Evolutionary conservation across 2,888 invertebrate species (phyloP).

Genomic region (Abscondita cerata): DNA sequence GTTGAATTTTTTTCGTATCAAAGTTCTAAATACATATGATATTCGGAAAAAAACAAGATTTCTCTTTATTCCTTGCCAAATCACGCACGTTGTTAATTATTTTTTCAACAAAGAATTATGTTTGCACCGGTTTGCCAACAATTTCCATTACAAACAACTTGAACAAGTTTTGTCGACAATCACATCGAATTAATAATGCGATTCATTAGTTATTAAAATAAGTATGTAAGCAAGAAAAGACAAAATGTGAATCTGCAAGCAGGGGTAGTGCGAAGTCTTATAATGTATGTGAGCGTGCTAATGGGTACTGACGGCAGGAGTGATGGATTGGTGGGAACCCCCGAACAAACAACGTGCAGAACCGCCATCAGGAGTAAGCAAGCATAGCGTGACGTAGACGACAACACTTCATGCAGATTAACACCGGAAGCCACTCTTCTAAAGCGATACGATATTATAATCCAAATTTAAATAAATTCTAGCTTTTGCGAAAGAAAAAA

Average conservation of each 20-base stretch:
- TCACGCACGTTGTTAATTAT: no score
- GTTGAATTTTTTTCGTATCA: no score
- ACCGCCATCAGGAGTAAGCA: constrained; percentile 50
- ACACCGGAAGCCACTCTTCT: constrained; percentile 51
- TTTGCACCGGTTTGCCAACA: no score
- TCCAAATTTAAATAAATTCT: constrained; percentile 7
- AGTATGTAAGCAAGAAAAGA: constrained; percentile 15
- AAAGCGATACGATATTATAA: constrained; percentile 32
- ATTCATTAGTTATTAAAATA: neutral
- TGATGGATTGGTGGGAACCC: constrained; percentile 64
- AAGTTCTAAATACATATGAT: no score
- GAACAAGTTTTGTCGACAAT: no score
- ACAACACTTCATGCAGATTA: constrained; percentile 53
- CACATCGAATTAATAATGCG: no score
- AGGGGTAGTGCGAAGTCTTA: constrained; percentile 33
- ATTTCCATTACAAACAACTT: no score
- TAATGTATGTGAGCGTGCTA: constrained; percentile 63
- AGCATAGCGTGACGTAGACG: constrained; percentile 49
- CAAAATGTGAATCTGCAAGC: constrained; percentile 29
- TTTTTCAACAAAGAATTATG: no score
- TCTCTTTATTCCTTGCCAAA: no score
- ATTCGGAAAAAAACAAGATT: no score
- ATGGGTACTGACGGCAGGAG: constrained; percentile 69
- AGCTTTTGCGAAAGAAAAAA: neutral
- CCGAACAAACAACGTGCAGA: constrained; percentile 53